Percentiles rank a stretch among this genome's conserved stretches.
phyloP scores from a whole-genome alignment of 2,113 vertebrate species.

The Chelonoidis abingdonii region DNA sequence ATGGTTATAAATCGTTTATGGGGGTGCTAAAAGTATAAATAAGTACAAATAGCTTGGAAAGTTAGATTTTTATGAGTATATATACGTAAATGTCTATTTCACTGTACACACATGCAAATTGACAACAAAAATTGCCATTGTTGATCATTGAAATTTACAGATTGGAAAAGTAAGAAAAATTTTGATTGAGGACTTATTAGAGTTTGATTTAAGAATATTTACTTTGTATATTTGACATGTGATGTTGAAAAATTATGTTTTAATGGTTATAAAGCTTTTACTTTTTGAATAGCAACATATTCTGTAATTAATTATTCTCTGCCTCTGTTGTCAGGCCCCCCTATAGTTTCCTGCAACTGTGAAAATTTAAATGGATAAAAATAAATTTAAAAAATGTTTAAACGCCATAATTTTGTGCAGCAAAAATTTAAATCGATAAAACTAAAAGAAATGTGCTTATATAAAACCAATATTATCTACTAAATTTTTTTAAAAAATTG shows the following conservation, averaged over 20 bases:
- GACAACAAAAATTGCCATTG: background rate
- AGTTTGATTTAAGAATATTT: background rate
- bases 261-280: background rate
- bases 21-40: background rate
- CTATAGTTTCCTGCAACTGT: background rate
- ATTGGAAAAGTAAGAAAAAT: background rate
- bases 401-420: background rate
- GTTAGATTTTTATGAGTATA: background rate
- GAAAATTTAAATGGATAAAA: background rate
- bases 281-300: background rate
- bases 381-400: background rate
- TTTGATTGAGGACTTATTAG: background rate
- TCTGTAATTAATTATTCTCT: background rate
- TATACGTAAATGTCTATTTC: background rate
- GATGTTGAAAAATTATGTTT: background rate
- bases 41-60: background rate
- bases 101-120: background rate
- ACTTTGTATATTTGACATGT: background rate
- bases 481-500: background rate
- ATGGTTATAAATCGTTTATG: rapidly evolving
- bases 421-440: background rate
- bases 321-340: background rate
- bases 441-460: background rate
- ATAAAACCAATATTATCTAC: background rate
- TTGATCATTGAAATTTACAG: background rate